Evolutionary conservation across 1,140 invertebrate genomes (phyloP), one percentile per base, ranked within the genome.

Genomic region (Aphelinus atriplicis): DNA sequence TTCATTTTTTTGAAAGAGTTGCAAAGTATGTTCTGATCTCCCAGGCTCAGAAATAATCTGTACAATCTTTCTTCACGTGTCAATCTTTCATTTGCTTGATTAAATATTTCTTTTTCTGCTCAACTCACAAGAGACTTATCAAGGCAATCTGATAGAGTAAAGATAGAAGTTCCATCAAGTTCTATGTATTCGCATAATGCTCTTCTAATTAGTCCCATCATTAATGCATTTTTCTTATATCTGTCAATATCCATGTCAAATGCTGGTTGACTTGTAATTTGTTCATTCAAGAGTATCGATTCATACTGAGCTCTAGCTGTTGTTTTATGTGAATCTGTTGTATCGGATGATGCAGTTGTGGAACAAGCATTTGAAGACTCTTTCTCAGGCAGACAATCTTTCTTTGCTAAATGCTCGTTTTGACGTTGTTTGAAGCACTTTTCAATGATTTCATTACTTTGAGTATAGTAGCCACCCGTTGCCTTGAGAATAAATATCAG

Each of bases 371-470:
- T 10, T 6, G 47, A n/a, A 46, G 43, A 55, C 47, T 26, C 3
- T 10, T n/a, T n/a, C 47, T 10, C 47, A 3, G n/a, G 66, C 3
- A 45, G n/a, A 51, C 7, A 57, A 43, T 26, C n/a, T 9, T 63
- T 64, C 43, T 58, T 3, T 62, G 10, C 47, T n/a, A 65, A 6
- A 4, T 62, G 26, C 51, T 64, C 9, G 5, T 64, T 7, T 9
- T 70, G 67, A 7, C 26, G 53, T 50, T 51, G 47, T 60, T 7
- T 64, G 2, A 45, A 2, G 3, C 62, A 42, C 10, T n/a, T 70
- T 50, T 75, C 73, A 65, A 75, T 75, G 1, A 6, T 45, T 46
- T 75, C 61, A 60, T 75, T 75, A 26, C 47, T 65, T 64, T 64
- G 67, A 45, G 46, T 53, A 65, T 58, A 48, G 1, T 1, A 43